Evolutionary conservation across 2,888 invertebrate species (phyloP).

Genomic region (Agrotis puta): DNA sequence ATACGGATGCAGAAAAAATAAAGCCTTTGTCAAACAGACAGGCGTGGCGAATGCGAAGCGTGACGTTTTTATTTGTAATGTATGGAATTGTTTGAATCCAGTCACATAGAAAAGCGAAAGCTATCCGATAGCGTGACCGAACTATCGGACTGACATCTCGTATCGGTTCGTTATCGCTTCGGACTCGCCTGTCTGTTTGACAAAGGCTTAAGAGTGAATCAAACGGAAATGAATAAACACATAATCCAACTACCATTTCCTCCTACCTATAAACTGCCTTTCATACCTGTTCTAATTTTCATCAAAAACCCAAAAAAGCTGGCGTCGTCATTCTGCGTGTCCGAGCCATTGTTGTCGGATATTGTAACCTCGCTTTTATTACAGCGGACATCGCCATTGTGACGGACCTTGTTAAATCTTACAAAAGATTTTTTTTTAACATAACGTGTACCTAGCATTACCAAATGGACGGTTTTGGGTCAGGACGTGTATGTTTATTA

Average conservation of each 20-base stretch:
- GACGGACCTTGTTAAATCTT: slow-evolving; percentile 33
- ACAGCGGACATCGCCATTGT: slow-evolving; percentile 47
- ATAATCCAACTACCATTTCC: background rate
- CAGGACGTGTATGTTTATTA: background rate
- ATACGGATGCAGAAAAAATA: too few relatives aligned
- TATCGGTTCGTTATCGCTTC: too few relatives aligned
- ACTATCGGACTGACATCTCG: too few relatives aligned
- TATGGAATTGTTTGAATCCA: too few relatives aligned
- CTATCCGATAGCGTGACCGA: too few relatives aligned
- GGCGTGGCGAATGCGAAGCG: too few relatives aligned
- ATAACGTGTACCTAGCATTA: slow-evolving; percentile 12
- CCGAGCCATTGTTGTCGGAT: slow-evolving; percentile 54
- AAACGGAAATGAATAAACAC: too few relatives aligned
- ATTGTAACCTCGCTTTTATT: slow-evolving; percentile 59
- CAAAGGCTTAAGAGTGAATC: too few relatives aligned
- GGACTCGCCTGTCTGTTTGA: too few relatives aligned
- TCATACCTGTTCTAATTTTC: slow-evolving; percentile 17
- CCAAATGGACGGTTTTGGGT: slow-evolving; percentile 3
- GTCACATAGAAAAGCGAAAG: too few relatives aligned
- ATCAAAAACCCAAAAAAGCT: slow-evolving; percentile 27
- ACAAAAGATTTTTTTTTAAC: slow-evolving; percentile 21
- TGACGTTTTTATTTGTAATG: too few relatives aligned
- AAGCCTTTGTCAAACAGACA: too few relatives aligned
- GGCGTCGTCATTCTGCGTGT: slow-evolving; percentile 24
- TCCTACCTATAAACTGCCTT: background rate